These are phyloP conservation scores for Leptinotarsa rubiginosa DNA, from an alignment of 2,888 invertebrate genomes.

Conservation along the genomic window DNA sequence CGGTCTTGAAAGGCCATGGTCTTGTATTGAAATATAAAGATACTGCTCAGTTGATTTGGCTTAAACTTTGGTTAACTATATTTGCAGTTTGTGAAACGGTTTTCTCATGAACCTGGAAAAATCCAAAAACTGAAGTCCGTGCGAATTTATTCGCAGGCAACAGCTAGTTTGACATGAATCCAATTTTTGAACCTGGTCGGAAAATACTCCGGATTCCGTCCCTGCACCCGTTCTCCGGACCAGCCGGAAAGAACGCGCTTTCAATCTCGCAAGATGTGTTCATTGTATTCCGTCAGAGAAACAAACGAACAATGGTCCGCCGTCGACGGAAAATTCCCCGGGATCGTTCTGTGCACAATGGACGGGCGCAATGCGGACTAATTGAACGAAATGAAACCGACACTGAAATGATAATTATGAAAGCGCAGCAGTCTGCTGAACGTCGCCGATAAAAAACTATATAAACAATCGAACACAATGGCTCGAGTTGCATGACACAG, in stretches of 20 bases:
- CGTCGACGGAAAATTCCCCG: slow-evolving; percentile 9
- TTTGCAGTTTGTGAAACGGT: too few species aligned
- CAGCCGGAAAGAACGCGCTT: background rate
- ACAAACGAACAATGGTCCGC: slow-evolving; percentile 11
- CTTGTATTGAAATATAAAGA: too few species aligned
- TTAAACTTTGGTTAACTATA: too few species aligned
- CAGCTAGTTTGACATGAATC: too few species aligned
- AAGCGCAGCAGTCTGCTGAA: slow-evolving; percentile 15
- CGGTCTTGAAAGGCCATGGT: too few species aligned
- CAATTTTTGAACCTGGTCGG: too few species aligned
- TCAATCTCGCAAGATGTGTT: slow-evolving; percentile 12
- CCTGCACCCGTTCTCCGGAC: background rate
- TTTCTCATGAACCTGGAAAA: too few species aligned
- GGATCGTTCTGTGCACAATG: slow-evolving; percentile 9
- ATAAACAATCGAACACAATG: slow-evolving; percentile 8
- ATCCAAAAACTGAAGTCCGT: too few species aligned
- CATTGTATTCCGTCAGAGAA: slow-evolving; percentile 16
- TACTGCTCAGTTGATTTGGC: too few species aligned
- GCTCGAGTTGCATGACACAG: slow-evolving; percentile 12
- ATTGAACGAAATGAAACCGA: slow-evolving; percentile 6
- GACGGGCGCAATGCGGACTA: slow-evolving; percentile 3
- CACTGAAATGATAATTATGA: slow-evolving; percentile 11
- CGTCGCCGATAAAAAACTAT: background rate
- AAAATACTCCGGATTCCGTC: too few species aligned
- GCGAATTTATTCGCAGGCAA: too few species aligned